Percentiles rank a stretch among this genome's conserved stretches.
phyloP scores from a whole-genome alignment of 1,140 invertebrate species.

The Dufourea novaeangliae region DNA sequence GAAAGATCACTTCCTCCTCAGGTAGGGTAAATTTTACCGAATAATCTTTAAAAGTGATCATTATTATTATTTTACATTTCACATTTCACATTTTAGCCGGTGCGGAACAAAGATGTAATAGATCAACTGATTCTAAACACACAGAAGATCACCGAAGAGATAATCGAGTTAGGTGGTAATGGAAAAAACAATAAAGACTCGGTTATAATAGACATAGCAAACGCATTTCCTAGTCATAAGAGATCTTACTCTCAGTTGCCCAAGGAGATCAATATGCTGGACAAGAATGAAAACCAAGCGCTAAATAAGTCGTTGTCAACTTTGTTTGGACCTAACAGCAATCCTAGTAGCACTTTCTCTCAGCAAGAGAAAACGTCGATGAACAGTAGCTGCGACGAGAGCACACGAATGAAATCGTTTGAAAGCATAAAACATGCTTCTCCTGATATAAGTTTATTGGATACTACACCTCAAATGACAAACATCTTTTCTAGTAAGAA shows the following conservation, averaged over 20 bases:
- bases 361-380: not conserved
- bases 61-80: no score
- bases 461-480: not conserved
- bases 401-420: not conserved
- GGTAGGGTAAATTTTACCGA: slow-evolving; percentile 48
- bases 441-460: not conserved
- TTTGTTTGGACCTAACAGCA: not conserved
- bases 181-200: not conserved
- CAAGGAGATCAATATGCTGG: not conserved
- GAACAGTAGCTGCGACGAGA: not conserved
- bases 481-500: not conserved
- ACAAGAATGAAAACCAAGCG: slow-evolving; percentile 12
- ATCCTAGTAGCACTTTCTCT: not conserved
- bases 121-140: slow-evolving; percentile 72
- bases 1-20: slow-evolving; percentile 73
- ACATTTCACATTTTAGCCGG: slow-evolving; percentile 56
- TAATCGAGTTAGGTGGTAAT: not conserved
- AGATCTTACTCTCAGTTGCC: not conserved
- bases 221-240: not conserved
- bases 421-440: not conserved
- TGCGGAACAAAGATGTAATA: slow-evolving; percentile 66
- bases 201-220: not conserved
- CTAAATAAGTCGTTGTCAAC: slow-evolving; percentile 3
- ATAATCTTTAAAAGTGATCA: not conserved
- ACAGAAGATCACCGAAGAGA: slow-evolving; percentile 54